phyloP scores from a whole-genome alignment of 2,888 invertebrate genomes.

The Mesorhabditis sp. region DNA sequence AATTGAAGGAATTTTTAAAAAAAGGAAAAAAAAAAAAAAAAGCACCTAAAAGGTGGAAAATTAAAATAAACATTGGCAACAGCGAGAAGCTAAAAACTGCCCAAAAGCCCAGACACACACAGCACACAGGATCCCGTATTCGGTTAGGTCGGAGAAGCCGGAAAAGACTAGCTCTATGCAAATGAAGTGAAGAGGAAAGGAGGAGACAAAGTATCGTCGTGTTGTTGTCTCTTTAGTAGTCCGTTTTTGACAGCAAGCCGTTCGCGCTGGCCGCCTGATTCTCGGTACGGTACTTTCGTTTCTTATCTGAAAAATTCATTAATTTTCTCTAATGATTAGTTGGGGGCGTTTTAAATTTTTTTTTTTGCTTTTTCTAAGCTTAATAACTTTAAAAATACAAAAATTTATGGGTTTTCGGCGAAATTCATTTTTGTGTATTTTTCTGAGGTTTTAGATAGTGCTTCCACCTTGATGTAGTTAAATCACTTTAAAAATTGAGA shows the following conservation, averaged over 20 bases:
- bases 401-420: too few species aligned
- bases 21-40: too few species aligned
- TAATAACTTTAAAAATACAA: too few species aligned
- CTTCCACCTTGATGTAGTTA: too few species aligned
- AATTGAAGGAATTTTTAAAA: too few species aligned
- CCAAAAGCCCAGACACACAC: neutral
- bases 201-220: neutral
- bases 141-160: neutral
- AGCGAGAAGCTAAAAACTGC: neutral
- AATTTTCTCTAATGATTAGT: too few species aligned
- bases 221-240: neutral
- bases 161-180: neutral
- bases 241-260: neutral
- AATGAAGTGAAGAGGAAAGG: neutral
- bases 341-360: too few species aligned
- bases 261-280: neutral
- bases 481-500: too few species aligned
- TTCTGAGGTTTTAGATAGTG: neutral
- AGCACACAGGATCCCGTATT: conserved; percentile 1
- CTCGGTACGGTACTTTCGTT: neutral
- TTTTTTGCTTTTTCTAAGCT: too few species aligned
- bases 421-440: neutral
- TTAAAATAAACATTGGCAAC: too few species aligned
- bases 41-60: too few species aligned
- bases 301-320: neutral